Evolutionary conservation across 1,140 invertebrate species (phyloP), one percentile per base, ranked within the genome.

Genomic region (Eueides isabella): DNA sequence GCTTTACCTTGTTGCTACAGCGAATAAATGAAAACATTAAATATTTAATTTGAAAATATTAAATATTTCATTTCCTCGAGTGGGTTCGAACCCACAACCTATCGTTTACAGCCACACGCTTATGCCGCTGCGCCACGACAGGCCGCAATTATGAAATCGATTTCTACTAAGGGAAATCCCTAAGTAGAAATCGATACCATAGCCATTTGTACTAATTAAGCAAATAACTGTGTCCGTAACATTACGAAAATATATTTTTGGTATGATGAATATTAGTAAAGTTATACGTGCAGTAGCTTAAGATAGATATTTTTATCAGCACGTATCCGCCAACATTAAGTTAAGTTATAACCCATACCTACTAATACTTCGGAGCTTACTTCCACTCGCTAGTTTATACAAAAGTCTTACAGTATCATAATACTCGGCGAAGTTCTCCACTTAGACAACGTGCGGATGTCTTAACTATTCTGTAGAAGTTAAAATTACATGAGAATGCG

Each of bases 351-450:
- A 70, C 71, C 63, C 67, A 73, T 73, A 67, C 48, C 63, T 29
- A 19, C 63, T 62, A 33, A 67, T 74, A 74, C 35, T 38, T 67
- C 66, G 35, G 67, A 74, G 72, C 55, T 68, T 68, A 69, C 38
- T 61, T 41, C 38, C 63, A 69, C 72, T 44, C 66, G 61, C 28
- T 74, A 74, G 66, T 74, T 74, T 62, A 74, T 74, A 63, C 66
- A 74, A 67, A 68, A 74, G 55, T 61, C 72, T 74, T 68, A 68
- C 31, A 29, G 66, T 68, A 68, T 67, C 66, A 74, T 74, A 74
- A 62, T 69, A 63, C 29, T 33, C 48, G 14, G 38, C 28, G 61
- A 74, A 74, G 28, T 74, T 74, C 38, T 14, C 41, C 29, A 41
- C 65, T 67, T 33, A 67, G 65, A 62, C 30, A 68, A 67, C 66